Evolutionary conservation across 2,797 vertebrate species (phyloP), one percentile per base, ranked within the genome.

Genomic region (Gymnopithys bicolor): DNA sequence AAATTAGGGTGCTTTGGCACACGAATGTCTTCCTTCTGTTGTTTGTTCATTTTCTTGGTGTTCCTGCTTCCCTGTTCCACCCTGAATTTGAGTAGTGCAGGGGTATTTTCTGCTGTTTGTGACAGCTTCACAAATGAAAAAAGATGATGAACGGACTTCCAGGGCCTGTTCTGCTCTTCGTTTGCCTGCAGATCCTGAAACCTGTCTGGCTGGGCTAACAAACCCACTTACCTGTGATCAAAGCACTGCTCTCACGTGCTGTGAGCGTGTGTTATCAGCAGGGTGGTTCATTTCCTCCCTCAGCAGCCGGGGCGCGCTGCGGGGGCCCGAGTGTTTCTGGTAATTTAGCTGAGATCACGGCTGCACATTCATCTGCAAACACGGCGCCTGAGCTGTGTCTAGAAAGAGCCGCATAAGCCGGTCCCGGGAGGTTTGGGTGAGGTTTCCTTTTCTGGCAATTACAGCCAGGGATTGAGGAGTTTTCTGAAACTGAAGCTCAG

Each of bases 301-400:
- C 58, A 19, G 87, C 92, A 71, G 83, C 5, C 5, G 85, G 71
- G 91, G 71, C 64, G 45, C 14, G 13, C n/a, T 37, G 73, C 93
- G 96, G 95, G 78, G 91, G 63, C 91, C 49, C 7, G 53, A 76
- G 95, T 66, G 88, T 90, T 97, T 97, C 97, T 98, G 98, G 97
- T 97, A 94, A 97, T 84, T 86, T 30, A 88, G 91, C 49, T 90
- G 96, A 94, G 95, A 78, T 93, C 95, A 92, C 46, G 62, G 67
- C 86, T 91, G 94, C 46, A 13, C 43, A 32, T 92, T 97, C 96
- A 84, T 93, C 92, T 93, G 94, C 74, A 68, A 95, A 95, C 76
- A 7, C 30, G 24, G 76, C 22, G 46, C 95, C 85, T 52, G 95
- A 92, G 94, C 92, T 33, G 33, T 82, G 91, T 97, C 94, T 96